Percentiles rank a stretch among this genome's conserved stretches.
Evolutionary conservation across 2,888 invertebrate species (phyloP).

Genomic region (Atethmia centrago): DNA sequence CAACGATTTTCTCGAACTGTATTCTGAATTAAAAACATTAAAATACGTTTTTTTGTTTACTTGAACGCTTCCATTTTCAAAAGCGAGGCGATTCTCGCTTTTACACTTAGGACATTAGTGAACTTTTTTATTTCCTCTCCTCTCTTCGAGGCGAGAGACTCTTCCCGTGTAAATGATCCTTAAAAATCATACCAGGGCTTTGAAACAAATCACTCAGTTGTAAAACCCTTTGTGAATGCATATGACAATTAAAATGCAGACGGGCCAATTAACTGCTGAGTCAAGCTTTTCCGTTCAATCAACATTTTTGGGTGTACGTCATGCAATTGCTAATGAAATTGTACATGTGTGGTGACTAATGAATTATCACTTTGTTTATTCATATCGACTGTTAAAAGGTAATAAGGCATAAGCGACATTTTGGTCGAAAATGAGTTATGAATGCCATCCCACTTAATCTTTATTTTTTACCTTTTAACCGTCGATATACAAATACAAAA

Average conservation of each 20-base stretch:
- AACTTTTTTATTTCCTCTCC: too few species aligned
- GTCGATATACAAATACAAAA: too few species aligned
- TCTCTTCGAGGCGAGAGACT: not conserved
- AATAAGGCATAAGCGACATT: too few species aligned
- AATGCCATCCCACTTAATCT: too few species aligned
- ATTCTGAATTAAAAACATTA: not conserved
- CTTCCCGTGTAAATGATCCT: slow-evolving; percentile 11
- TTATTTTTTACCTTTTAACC: too few species aligned
- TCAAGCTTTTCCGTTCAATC: slow-evolving; percentile 50
- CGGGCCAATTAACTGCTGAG: slow-evolving; percentile 57
- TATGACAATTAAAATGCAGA: slow-evolving; percentile 68
- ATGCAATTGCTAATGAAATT: slow-evolving; percentile 23
- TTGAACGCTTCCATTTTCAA: not conserved
- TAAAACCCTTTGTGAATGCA: slow-evolving; percentile 47
- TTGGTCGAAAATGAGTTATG: too few species aligned
- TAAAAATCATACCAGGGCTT: slow-evolving; percentile 40
- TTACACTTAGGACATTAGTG: not conserved
- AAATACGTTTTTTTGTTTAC: not conserved
- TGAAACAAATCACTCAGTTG: slow-evolving; percentile 42
- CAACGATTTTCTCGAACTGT: too few species aligned
- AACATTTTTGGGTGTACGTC: slow-evolving; percentile 43
- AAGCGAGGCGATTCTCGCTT: accelerated
- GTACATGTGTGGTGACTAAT: not conserved
- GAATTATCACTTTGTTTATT: not conserved
- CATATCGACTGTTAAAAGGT: too few species aligned